Percentiles rank a stretch among this genome's conserved stretches.
These are phyloP conservation scores for Ptychodera flava DNA, from an alignment of 35 echinoderm and acorn worm genomes.

Conservation along the genomic window DNA sequence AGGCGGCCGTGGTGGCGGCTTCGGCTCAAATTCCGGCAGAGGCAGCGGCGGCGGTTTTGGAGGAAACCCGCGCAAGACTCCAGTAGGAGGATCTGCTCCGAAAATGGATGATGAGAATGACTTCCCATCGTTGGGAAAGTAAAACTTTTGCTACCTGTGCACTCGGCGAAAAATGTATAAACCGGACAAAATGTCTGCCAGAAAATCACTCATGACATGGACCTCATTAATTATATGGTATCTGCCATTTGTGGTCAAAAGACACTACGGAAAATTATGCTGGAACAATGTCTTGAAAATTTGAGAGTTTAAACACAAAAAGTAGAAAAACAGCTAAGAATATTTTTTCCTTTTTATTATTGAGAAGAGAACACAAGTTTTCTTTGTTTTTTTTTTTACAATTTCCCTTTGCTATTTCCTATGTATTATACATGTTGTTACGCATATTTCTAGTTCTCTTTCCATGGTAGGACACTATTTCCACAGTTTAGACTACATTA, in stretches of 20 bases:
- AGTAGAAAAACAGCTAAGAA: too few species aligned
- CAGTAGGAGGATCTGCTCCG: constrained; percentile 30
- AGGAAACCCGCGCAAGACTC: constrained; percentile 24
- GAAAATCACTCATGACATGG: not conserved
- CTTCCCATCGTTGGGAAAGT: constrained; percentile 56
- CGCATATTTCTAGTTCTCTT: not conserved
- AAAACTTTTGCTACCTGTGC: not conserved
- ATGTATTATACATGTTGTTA: not conserved
- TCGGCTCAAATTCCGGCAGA: constrained; percentile 26
- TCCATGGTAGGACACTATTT: not conserved
- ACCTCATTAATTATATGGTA: not conserved
- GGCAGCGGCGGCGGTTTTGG: constrained; percentile 39
- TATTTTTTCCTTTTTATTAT: not conserved
- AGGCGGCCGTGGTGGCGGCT: constrained; percentile 28
- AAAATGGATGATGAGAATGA: constrained; percentile 67
- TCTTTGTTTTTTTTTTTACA: not conserved
- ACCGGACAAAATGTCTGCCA: not conserved
- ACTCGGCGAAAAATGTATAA: not conserved
- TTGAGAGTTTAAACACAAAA: too few species aligned
- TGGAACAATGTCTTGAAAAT: too few species aligned
- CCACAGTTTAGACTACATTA: too few species aligned
- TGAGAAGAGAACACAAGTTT: not conserved
- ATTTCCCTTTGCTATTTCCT: not conserved
- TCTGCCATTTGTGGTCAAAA: not conserved
- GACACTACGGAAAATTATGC: not conserved